These are phyloP conservation scores for Macroglossus sobrinus DNA, from an alignment of 2,113 vertebrate species.

Conservation along the genomic window DNA sequence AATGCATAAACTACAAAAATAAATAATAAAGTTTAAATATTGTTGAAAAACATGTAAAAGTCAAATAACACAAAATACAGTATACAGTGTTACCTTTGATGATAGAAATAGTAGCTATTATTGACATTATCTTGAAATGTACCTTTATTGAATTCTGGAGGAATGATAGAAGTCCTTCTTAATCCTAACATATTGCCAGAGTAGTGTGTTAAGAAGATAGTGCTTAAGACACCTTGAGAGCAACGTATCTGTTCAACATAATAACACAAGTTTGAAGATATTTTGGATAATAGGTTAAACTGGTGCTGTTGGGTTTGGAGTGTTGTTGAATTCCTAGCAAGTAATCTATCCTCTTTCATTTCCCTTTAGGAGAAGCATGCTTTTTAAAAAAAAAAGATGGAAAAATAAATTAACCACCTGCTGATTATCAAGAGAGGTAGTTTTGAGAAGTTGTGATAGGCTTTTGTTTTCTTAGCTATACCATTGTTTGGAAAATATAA, in stretches of 20 bases:
- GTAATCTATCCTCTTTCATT: background rate
- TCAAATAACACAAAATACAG: background rate
- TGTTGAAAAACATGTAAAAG: background rate
- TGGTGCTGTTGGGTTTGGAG: background rate
- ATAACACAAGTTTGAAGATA: background rate
- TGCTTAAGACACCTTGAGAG: background rate
- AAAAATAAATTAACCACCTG: background rate
- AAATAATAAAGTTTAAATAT: background rate
- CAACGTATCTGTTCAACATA: background rate
- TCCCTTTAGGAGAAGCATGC: background rate
- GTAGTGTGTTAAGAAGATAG: background rate
- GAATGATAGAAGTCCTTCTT: background rate
- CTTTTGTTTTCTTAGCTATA: slow-evolving; percentile 8
- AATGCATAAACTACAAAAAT: background rate
- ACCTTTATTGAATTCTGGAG: background rate
- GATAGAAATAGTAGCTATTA: background rate
- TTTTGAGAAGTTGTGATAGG: background rate
- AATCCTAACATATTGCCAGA: background rate
- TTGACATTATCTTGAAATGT: background rate
- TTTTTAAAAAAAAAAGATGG: background rate
- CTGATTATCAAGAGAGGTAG: background rate
- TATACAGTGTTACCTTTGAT: background rate
- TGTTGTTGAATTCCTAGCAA: background rate
- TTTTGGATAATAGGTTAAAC: background rate
- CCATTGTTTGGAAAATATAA: background rate